A percentile compares a stretch with the other conserved stretches of the same genome.
These are phyloP conservation scores for Coregonus suidteri DNA, from an alignment of 2,797 vertebrate genomes.

Conservation along the genomic window DNA sequence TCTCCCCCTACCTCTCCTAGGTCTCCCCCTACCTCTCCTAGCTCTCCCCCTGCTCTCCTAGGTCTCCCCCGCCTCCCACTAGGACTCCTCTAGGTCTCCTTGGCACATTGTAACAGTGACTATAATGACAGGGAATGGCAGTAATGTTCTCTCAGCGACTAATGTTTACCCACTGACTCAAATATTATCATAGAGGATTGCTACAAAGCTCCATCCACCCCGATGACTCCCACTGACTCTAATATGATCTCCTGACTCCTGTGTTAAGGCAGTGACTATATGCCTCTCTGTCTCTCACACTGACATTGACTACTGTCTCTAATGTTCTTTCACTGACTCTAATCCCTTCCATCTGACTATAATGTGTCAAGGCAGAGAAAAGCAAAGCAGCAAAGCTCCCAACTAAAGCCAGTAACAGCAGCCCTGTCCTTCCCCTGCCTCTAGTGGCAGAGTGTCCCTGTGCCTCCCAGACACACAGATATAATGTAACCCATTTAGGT, in stretches of 20 bases:
- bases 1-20: too few relatives aligned
- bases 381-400: neutral
- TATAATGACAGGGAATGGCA: neutral
- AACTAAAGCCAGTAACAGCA: neutral
- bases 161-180: neutral
- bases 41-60: too few relatives aligned
- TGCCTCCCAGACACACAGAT: slow-evolving; percentile 20
- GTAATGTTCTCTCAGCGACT: neutral
- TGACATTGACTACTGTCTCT: neutral
- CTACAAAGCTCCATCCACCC: slow-evolving; percentile 8
- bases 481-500: slow-evolving; percentile 16
- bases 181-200: neutral
- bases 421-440: neutral
- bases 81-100: too few relatives aligned
- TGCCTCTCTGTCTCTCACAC: neutral
- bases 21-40: too few relatives aligned
- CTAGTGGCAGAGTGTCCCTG: neutral
- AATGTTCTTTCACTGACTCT: neutral
- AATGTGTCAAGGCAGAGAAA: neutral
- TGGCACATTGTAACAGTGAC: too few relatives aligned
- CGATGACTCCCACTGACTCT: neutral
- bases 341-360: neutral
- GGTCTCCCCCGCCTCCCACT: too few relatives aligned
- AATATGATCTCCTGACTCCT: neutral
- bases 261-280: neutral